phyloP scores from a whole-genome alignment of 2,888 invertebrate species.

The Apodemia duryi region DNA sequence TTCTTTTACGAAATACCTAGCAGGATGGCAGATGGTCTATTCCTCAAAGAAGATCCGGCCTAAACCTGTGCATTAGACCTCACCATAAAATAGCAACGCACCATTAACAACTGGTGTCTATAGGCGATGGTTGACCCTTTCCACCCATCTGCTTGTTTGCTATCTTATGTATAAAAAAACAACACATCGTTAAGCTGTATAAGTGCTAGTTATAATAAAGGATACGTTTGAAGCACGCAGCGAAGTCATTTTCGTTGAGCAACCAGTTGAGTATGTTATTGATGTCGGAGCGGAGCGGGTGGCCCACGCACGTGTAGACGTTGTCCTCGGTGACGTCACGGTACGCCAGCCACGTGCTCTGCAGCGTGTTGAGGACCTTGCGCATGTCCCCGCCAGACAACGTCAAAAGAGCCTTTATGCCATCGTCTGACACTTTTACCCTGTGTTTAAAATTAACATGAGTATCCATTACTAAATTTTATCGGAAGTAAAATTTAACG shows the following conservation, averaged over 20 bases:
- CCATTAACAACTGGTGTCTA: too few relatives aligned
- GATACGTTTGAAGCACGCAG: slow-evolving; percentile 88
- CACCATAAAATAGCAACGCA: too few relatives aligned
- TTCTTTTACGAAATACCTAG: too few relatives aligned
- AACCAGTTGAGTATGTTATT: slow-evolving; percentile 93
- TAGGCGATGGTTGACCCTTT: too few relatives aligned
- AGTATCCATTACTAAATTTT: too few relatives aligned
- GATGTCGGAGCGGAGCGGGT: slow-evolving; percentile 94
- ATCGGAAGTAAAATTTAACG: too few relatives aligned
- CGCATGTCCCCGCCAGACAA: slow-evolving; percentile 99
- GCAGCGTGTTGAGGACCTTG: slow-evolving; percentile 96
- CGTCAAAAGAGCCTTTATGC: slow-evolving; percentile 91
- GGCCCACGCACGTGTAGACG: slow-evolving; percentile 97
- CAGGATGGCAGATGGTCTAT: too few relatives aligned
- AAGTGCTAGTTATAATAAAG: slow-evolving; percentile 51
- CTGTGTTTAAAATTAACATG: slow-evolving; percentile 56
- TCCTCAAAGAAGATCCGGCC: too few relatives aligned
- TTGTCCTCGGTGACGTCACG: slow-evolving; percentile 92
- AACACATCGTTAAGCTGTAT: too few relatives aligned
- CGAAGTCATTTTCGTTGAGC: slow-evolving; percentile 87
- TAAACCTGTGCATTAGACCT: too few relatives aligned
- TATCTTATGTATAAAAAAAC: too few relatives aligned
- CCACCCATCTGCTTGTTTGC: too few relatives aligned
- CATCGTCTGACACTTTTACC: slow-evolving; percentile 91
- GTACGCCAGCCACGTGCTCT: slow-evolving; percentile 97